Base-by-base conservation (phyloP, 2,113 vertebrate genomes). In the Cochlearius cochlearius region DNA sequence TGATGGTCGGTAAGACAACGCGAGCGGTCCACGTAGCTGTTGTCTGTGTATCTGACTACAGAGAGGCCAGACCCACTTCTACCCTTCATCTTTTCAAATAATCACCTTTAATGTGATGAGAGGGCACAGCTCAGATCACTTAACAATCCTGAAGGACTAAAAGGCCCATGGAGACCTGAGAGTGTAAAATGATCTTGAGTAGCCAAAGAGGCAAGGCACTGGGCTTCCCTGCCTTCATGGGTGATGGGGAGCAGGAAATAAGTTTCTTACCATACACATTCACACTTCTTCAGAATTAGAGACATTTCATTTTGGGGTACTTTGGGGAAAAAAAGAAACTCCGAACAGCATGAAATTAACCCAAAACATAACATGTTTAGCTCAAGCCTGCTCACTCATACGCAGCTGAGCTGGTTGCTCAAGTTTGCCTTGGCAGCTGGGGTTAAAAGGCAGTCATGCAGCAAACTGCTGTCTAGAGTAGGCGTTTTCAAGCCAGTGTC, bases 11-110 rank as follows among this genome's bases (percentile, higher is more conserved):
- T 38, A 29, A n/a, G 32, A 60, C 32, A 66, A 15, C 3, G 1
- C 1, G 1, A n/a, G 17, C 12, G n/a, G 17, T 26, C 10, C 69
- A 11, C 17, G 1, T 13, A 15, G 25, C 34, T 63, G 4, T 6
- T 63, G 34, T 30, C 52, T 20, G 30, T 15, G 13, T 7, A 12
- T 5, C 22, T 83, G 47, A 11, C 5, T n/a, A 39, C 19, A 81
- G 39, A 53, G 29, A 60, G 29, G 26, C 32, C 80, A 72, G 63
- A 26, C 15, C 25, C 16, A 15, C 27, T 55, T 26, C 17, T 15
- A 43, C 17, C 32, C n/a, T 66, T 71, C 15, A 71, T 43, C 30
- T 47, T 63, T 50, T 10, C 72, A 76, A 68, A 59, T 55, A 62
- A 82, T 49, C 32, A 22, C 45, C 36, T 59, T 69, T 20, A 59